A percentile compares a stretch with the other conserved stretches of the same genome.
Conservation (phyloP, 2,113 vertebrate genomes). For the Nanger granti region DNA sequence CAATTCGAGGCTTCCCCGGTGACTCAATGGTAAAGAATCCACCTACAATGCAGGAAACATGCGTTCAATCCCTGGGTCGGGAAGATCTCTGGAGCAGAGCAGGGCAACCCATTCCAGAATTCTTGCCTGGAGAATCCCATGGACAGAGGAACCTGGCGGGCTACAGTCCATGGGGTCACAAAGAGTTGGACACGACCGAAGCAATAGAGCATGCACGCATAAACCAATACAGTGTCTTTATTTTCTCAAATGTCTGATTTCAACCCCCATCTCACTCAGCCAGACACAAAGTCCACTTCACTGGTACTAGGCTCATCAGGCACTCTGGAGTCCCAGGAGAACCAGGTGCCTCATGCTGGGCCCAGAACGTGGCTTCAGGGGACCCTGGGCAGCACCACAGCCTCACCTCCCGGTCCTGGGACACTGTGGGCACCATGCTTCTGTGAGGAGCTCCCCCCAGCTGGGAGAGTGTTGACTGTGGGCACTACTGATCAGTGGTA, state of each 20-base stretch:
- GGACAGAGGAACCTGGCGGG: accelerated
- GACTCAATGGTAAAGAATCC: not conserved
- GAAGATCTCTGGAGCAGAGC: not conserved
- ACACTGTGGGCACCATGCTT: not conserved
- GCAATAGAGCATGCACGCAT: accelerated
- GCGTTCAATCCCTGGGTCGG: not conserved
- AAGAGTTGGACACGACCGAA: not conserved
- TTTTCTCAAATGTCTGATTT: not conserved
- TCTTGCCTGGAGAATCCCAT: not conserved
- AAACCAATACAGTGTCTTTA: not conserved
- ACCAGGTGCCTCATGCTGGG: not conserved
- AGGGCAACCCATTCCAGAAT: not conserved
- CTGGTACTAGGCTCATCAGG: not conserved
- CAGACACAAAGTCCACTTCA: not conserved
- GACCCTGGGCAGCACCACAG: not conserved
- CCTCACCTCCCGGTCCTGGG: not conserved
- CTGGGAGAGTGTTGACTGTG: not conserved
- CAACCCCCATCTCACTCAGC: not conserved
- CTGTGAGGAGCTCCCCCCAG: not conserved
- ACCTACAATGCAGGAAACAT: not conserved
- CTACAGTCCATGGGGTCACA: not conserved
- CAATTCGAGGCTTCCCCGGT: accelerated
- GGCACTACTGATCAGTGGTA: not conserved
- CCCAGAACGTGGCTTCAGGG: not conserved
- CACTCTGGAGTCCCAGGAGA: not conserved